A percentile compares a stretch with the other conserved stretches of the same genome.
Conservation (phyloP, 2,113 vertebrate species). For the Podocnemis expansa region DNA sequence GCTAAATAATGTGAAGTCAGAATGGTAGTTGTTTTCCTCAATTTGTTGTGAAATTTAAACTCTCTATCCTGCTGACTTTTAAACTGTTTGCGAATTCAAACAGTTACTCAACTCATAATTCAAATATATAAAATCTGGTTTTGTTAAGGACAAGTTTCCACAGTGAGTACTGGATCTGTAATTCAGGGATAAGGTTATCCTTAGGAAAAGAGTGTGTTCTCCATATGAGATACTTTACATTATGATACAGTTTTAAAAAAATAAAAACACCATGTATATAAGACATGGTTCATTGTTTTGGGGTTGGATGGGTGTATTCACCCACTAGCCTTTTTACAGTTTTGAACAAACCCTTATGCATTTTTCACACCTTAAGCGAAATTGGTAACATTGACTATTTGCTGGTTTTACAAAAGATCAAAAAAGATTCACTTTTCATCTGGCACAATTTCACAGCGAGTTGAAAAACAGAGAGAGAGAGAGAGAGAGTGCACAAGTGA, state of each 20-base stretch:
- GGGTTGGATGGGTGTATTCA: background rate
- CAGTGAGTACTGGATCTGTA: background rate
- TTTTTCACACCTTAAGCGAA: slow-evolving; percentile 45
- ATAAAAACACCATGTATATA: background rate
- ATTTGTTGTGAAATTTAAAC: slow-evolving; percentile 6
- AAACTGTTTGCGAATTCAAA: background rate
- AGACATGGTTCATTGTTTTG: slow-evolving; percentile 1
- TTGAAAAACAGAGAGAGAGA: background rate
- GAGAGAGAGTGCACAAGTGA: too few species aligned
- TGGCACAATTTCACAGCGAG: background rate
- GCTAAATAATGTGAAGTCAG: background rate
- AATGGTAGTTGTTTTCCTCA: slow-evolving; percentile 59
- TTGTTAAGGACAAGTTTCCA: background rate
- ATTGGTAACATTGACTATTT: slow-evolving; percentile 34
- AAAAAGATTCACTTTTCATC: slow-evolving; percentile 39
- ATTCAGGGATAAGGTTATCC: background rate
- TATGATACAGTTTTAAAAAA: slow-evolving; percentile 10
- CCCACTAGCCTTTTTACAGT: background rate
- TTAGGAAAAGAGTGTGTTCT: slow-evolving; percentile 8
- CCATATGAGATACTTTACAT: background rate
- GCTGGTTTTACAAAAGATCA: slow-evolving; percentile 26
- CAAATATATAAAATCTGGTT: background rate
- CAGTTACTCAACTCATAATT: background rate
- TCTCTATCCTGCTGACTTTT: background rate
- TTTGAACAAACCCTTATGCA: slow-evolving; percentile 43